Percentiles rank a stretch among this genome's conserved stretches.
phyloP scores from a whole-genome alignment of 2,113 vertebrate species.

The pig (Sus scrofa) region T2T-Sscrofa CM000815.6:111555001-111555500 shows the following conservation, averaged over 20 bases:
- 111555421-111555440: constrained; percentile 24
- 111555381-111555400: background rate
- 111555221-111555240: background rate
- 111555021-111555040: background rate
- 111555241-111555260: background rate
- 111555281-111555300: background rate
- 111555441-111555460: constrained; percentile 10
- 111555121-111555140: background rate
- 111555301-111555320: background rate
- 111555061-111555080: background rate
- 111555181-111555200: background rate
- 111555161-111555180: background rate
- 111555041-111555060: background rate
- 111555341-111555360: background rate
- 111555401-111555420: background rate
- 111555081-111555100: background rate
- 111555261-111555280: background rate
- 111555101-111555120: background rate
- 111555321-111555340: background rate
- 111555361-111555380: background rate
- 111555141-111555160: background rate
- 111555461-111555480: constrained; percentile 40
- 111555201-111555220: background rate
- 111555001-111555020: background rate
- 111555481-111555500: background rate